A percentile compares a stretch with the other conserved stretches of the same genome.
These are phyloP conservation scores for Anhinga anhinga DNA, from an alignment of 2,113 vertebrate genomes.

Conservation along the genomic window DNA sequence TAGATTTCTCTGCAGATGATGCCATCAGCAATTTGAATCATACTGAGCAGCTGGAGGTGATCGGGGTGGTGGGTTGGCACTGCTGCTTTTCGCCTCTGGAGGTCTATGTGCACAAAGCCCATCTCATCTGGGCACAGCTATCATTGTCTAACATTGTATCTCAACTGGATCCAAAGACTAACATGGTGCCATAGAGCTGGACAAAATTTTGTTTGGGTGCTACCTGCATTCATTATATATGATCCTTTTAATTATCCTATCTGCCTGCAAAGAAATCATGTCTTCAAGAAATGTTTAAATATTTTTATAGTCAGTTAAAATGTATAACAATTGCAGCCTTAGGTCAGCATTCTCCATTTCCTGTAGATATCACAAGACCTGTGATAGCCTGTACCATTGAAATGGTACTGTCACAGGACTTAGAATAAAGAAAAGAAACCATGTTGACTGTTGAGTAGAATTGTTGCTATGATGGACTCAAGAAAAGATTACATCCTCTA, in stretches of 20 bases:
- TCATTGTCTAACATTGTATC: not conserved
- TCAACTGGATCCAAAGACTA: not conserved
- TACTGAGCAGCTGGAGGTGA: not conserved
- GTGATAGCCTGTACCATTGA: not conserved
- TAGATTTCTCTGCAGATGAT: not conserved
- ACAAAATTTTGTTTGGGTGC: not conserved
- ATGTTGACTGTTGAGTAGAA: not conserved
- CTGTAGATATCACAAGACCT: not conserved
- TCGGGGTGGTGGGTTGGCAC: accelerated
- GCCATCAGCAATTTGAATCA: not conserved
- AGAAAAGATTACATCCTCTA: not conserved
- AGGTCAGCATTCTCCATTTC: not conserved
- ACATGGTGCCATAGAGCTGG: not conserved
- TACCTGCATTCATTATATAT: not conserved
- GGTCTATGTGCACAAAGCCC: not conserved
- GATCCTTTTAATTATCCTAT: not conserved
- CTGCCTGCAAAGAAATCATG: not conserved
- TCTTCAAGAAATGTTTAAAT: not conserved
- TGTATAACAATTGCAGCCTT: not conserved
- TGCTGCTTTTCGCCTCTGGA: not conserved
- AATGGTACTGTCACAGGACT: not conserved
- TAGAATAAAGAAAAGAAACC: not conserved
- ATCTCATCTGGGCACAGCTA: not conserved
- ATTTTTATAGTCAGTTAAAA: not conserved
- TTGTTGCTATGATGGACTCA: not conserved